A percentile compares a stretch with the other conserved stretches of the same genome.
Evolutionary conservation across 2,113 vertebrate species (phyloP).

Genomic region (Grallaria varia): DNA sequence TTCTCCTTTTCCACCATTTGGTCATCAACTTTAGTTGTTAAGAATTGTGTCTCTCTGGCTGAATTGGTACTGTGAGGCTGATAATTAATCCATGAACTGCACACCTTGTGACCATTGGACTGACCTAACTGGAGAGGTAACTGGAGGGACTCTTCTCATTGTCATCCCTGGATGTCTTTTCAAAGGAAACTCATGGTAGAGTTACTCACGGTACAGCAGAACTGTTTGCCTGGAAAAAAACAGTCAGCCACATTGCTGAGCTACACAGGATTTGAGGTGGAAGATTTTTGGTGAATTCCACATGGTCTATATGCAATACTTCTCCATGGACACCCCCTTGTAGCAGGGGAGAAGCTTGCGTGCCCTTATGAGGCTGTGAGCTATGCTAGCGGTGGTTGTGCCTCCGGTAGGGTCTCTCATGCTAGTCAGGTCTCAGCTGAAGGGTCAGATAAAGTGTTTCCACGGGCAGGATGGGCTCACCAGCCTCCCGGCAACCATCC

Average conservation of each 20-base stretch:
- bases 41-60: neutral
- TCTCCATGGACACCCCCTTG: too few relatives aligned
- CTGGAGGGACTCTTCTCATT: neutral
- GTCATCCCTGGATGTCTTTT: neutral
- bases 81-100: neutral
- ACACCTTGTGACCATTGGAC: neutral
- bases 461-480: too few relatives aligned
- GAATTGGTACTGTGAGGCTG: neutral
- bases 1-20: neutral
- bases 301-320: fast-evolving
- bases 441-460: too few relatives aligned
- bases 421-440: too few relatives aligned
- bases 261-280: neutral
- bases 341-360: too few relatives aligned
- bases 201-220: neutral
- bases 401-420: too few relatives aligned
- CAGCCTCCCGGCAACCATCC: too few relatives aligned
- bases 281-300: neutral
- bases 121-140: neutral
- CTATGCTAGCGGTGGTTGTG: too few relatives aligned
- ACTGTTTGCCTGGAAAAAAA: neutral
- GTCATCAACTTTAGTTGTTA: neutral
- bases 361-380: too few relatives aligned
- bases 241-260: neutral
- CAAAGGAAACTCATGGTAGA: neutral